Percentiles rank a stretch among this genome's conserved stretches.
phyloP scores from a whole-genome alignment of 2,797 vertebrate genomes.

The Periparus ater region DNA sequence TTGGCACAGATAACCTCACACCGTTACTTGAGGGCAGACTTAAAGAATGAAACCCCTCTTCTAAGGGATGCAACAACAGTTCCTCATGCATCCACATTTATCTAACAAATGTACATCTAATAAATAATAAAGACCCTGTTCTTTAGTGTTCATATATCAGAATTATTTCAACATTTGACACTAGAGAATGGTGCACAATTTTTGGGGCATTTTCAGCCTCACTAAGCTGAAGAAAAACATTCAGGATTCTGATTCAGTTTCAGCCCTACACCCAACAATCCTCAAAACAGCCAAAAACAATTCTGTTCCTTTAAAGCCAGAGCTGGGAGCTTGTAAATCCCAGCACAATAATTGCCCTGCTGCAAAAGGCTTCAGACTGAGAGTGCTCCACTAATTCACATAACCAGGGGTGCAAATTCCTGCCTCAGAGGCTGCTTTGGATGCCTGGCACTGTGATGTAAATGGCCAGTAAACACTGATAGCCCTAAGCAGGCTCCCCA shows the following conservation, averaged over 20 bases:
- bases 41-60: neutral
- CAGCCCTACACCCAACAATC: neutral
- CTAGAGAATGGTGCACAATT: neutral
- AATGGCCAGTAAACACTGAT: neutral
- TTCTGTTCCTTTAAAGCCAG: neutral
- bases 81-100: neutral
- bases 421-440: neutral
- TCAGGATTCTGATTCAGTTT: neutral
- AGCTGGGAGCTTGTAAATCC: neutral
- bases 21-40: fast-evolving
- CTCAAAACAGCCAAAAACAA: neutral
- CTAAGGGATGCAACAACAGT: neutral
- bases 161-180: neutral
- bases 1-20: neutral
- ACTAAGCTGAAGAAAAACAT: neutral
- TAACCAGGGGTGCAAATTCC: neutral
- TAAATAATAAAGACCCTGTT: neutral
- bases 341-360: neutral
- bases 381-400: neutral
- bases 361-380: neutral
- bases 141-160: neutral
- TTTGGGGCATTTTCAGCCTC: neutral
- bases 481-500: fast-evolving
- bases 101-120: neutral
- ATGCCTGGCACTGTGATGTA: neutral